Conservation (phyloP, 2,888 invertebrate species). For the Cartodere bifasciata region DNA sequence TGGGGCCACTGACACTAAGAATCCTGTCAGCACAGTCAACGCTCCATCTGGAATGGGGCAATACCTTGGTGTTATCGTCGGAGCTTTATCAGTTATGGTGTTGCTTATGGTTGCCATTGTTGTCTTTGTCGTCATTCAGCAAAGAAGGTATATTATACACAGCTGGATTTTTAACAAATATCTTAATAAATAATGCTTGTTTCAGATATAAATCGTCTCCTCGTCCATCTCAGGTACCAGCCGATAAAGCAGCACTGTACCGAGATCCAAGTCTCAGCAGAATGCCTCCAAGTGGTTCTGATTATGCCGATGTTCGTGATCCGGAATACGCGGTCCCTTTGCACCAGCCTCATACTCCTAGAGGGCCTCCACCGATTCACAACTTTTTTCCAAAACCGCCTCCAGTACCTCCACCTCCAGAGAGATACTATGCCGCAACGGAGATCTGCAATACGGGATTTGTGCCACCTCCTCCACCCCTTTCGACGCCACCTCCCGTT, state of each 20-base stretch:
- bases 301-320: constrained; percentile 39
- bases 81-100: constrained; percentile 29
- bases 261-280: constrained; percentile 30
- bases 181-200: too few relatives aligned
- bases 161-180: too few relatives aligned
- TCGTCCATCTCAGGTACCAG: constrained; percentile 24
- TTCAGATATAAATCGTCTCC: constrained; percentile 10
- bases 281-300: constrained; percentile 25
- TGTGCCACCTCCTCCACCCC: constrained; percentile 32
- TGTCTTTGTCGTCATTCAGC: constrained; percentile 30
- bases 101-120: constrained; percentile 31
- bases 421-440: constrained; percentile 60
- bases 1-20: constrained; percentile 21
- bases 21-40: constrained; percentile 30
- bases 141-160: constrained; percentile 30
- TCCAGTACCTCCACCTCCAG: constrained; percentile 52
- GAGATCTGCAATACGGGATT: constrained; percentile 45
- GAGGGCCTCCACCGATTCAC: constrained; percentile 40
- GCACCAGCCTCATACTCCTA: constrained; percentile 37
- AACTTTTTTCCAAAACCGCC: constrained; percentile 49
- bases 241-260: constrained; percentile 32
- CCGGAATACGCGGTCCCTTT: constrained; percentile 54
- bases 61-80: constrained; percentile 33
- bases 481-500: constrained; percentile 34
- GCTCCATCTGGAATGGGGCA: constrained; percentile 28